Evolutionary conservation across 2,113 vertebrate species (phyloP).

Genomic region (Silurus meridionalis): DNA sequence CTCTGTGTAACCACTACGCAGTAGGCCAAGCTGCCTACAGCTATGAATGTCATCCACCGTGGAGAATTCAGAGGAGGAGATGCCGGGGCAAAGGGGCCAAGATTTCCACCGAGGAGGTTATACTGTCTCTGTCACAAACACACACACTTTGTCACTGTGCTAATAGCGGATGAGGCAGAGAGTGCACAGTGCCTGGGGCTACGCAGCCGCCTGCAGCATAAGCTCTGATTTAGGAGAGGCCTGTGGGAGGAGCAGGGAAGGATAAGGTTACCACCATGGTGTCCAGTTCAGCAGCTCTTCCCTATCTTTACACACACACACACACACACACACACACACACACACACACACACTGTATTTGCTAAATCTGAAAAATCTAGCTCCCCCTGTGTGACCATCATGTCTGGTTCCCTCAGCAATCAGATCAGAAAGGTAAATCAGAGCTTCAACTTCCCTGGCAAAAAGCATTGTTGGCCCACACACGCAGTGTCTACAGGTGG

Average conservation of each 20-base stretch:
- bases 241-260: slow-evolving; percentile 30
- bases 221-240: slow-evolving; percentile 32
- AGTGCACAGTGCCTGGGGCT: slow-evolving; percentile 12
- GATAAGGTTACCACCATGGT: slow-evolving; percentile 28
- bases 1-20: slow-evolving; percentile 24
- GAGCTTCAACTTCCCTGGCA: neutral
- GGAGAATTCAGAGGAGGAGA: slow-evolving; percentile 38
- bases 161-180: slow-evolving; percentile 28
- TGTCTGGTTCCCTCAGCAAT: neutral
- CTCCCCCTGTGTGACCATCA: neutral
- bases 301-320: neutral
- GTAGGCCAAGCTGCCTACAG: slow-evolving; percentile 30
- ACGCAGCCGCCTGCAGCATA: slow-evolving; percentile 6
- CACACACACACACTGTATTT: neutral
- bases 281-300: slow-evolving; percentile 27
- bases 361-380: neutral
- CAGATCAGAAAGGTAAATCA: neutral
- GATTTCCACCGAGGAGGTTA: slow-evolving; percentile 31
- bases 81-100: slow-evolving; percentile 19
- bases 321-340: too few relatives aligned
- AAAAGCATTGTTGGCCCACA: neutral
- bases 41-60: slow-evolving; percentile 23
- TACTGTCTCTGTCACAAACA: slow-evolving; percentile 19
- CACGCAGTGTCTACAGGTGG: slow-evolving; percentile 22
- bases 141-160: slow-evolving; percentile 33